These are phyloP conservation scores for Lasioglossum albipes DNA, from an alignment of 1,140 invertebrate species.

Conservation along the genomic window DNA sequence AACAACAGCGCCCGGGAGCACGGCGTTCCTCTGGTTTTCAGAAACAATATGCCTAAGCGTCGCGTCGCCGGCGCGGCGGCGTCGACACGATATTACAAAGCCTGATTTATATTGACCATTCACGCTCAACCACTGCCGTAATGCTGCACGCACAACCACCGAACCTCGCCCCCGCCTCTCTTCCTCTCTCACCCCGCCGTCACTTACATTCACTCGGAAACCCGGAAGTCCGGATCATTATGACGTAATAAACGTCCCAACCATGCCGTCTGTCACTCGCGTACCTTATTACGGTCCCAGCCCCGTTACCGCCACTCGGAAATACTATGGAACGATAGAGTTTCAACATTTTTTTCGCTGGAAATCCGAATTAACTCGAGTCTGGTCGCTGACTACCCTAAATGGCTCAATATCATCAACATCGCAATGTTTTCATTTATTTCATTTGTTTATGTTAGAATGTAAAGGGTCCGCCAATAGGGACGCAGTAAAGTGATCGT, in stretches of 20 bases:
- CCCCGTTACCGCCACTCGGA: not conserved
- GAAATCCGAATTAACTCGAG: not conserved
- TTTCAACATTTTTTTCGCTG: not conserved
- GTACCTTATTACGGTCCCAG: not conserved
- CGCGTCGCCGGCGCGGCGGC: conserved; percentile 16
- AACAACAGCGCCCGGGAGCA: too few species aligned
- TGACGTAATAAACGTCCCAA: conserved; percentile 54
- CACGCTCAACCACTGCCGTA: not conserved
- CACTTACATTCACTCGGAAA: conserved; percentile 44
- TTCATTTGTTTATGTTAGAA: too few species aligned
- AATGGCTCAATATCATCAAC: too few species aligned
- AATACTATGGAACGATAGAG: not conserved
- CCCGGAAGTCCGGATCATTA: conserved; percentile 43
- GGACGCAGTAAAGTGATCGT: too few species aligned
- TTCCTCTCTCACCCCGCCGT: not conserved
- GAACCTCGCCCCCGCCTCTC: not conserved
- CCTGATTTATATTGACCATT: conserved; percentile 63
- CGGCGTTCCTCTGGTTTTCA: not conserved
- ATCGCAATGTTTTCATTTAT: too few species aligned
- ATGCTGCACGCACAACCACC: conserved; percentile 3
- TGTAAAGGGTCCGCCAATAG: too few species aligned
- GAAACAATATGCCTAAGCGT: conserved; percentile 54
- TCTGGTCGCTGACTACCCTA: too few species aligned
- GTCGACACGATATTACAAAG: conserved; percentile 57
- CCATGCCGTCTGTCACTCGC: not conserved